Conservation (phyloP, 2,113 vertebrate species). For the Pyxicephalus adspersus region DNA sequence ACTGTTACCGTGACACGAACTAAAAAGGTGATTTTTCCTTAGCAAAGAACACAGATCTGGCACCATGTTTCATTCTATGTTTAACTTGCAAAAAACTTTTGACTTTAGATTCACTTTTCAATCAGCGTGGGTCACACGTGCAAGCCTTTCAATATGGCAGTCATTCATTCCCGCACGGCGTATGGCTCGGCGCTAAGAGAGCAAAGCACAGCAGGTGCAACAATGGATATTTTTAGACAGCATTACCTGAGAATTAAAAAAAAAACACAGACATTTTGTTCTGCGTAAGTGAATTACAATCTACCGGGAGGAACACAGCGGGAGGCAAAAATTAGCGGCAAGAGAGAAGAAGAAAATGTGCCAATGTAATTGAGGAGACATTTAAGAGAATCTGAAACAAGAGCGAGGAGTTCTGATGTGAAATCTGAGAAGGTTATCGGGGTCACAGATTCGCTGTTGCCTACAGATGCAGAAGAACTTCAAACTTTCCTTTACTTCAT, state of each 20-base stretch:
- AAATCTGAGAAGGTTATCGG: conserved; percentile 5
- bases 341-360: conserved; percentile 38
- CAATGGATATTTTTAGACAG: conserved; percentile 44
- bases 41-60: too few species aligned
- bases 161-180: not conserved
- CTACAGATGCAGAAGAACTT: not conserved
- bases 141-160: too few species aligned
- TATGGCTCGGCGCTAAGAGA: not conserved
- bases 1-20: too few species aligned
- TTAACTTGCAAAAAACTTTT: too few species aligned
- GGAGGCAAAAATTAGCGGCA: conserved; percentile 21
- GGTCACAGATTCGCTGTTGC: conserved; percentile 14
- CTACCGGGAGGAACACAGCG: conserved; percentile 28
- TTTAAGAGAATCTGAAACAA: conserved; percentile 29
- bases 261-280: conserved; percentile 35
- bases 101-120: too few species aligned
- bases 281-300: conserved; percentile 37
- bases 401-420: conserved; percentile 9
- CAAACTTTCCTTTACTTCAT: too few species aligned
- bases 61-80: too few species aligned
- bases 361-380: conserved; percentile 32
- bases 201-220: conserved; percentile 23
- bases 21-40: too few species aligned
- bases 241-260: conserved; percentile 35
- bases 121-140: too few species aligned